These are phyloP conservation scores for Orientallactaga sibirica DNA, from an alignment of 2,797 vertebrate species.

Conservation along the genomic window DNA sequence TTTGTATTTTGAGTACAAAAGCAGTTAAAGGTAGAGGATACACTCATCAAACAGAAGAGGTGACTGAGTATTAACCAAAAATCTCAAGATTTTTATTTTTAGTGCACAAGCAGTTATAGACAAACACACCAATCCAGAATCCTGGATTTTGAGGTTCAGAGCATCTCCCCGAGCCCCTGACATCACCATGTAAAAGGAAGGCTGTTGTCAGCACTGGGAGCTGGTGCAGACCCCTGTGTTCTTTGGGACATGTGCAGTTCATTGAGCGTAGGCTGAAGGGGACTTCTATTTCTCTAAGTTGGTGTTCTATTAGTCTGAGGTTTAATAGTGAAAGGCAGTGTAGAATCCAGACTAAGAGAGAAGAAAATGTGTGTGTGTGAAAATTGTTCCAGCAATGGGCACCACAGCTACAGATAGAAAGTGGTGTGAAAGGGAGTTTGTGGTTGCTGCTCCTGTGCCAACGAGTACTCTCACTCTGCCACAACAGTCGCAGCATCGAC, in stretches of 20 bases:
- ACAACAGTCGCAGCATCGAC: not conserved
- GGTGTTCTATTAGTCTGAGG: conserved; percentile 62
- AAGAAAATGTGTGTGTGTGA: conserved; percentile 31
- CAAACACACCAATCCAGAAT: not conserved
- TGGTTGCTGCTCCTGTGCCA: not conserved
- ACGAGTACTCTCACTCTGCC: not conserved
- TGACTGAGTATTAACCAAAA: not conserved
- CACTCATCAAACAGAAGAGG: conserved; percentile 57
- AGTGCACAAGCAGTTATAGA: no score
- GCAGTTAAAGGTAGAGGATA: conserved; percentile 38
- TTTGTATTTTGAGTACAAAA: conserved; percentile 68
- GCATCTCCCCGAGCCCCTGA: conserved; percentile 62
- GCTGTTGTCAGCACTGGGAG: conserved; percentile 71
- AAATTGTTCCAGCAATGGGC: conserved; percentile 57
- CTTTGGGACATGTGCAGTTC: conserved; percentile 68
- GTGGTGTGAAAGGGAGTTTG: conserved; percentile 2
- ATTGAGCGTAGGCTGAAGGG: conserved; percentile 69
- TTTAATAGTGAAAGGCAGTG: conserved; percentile 43
- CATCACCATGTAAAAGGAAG: conserved; percentile 62
- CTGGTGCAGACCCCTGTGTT: conserved; percentile 70
- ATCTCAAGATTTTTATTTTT: no score
- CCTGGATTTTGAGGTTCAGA: conserved; percentile 66
- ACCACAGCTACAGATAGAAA: conserved; percentile 6
- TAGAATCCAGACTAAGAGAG: conserved; percentile 58
- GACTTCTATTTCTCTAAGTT: conserved; percentile 78